Conservation (phyloP, 1,140 invertebrate species). For the Colletes latitarsis region DNA sequence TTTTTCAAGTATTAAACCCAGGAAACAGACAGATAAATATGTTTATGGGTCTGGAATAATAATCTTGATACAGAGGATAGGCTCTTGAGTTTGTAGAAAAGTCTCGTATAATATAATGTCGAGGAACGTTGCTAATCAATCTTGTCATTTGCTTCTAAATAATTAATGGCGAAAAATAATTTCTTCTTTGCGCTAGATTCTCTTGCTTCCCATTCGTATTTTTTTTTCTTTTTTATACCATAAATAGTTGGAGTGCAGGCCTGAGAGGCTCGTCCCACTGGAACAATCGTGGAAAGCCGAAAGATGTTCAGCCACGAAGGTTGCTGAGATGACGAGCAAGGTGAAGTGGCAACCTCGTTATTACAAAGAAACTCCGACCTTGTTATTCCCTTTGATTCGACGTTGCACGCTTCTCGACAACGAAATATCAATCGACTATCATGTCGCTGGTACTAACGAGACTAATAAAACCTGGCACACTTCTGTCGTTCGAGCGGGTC, state of each 20-base stretch:
- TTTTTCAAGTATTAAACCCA: background rate
- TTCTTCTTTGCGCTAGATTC: no score
- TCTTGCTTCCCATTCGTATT: no score
- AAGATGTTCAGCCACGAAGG: background rate
- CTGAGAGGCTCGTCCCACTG: no score
- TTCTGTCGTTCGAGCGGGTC: slow-evolving; percentile 1
- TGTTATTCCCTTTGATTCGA: slow-evolving; percentile 33
- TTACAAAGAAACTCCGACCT: slow-evolving; percentile 30
- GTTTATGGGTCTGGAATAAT: no score
- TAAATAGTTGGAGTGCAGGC: background rate
- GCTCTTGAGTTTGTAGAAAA: no score
- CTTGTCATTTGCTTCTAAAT: no score
- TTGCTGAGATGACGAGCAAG: background rate
- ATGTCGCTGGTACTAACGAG: slow-evolving; percentile 9
- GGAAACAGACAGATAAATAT: no score
- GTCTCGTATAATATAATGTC: no score
- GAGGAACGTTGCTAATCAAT: no score
- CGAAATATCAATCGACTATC: slow-evolving; percentile 42
- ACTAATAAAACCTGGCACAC: slow-evolving; percentile 38
- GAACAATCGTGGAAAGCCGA: background rate
- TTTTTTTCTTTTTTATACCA: background rate
- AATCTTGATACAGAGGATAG: no score
- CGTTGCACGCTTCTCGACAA: background rate
- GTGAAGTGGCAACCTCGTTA: slow-evolving; percentile 24
- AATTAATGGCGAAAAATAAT: no score